phyloP scores from a whole-genome alignment of 2,888 invertebrate species.

The Xylota sylvarum region DNA sequence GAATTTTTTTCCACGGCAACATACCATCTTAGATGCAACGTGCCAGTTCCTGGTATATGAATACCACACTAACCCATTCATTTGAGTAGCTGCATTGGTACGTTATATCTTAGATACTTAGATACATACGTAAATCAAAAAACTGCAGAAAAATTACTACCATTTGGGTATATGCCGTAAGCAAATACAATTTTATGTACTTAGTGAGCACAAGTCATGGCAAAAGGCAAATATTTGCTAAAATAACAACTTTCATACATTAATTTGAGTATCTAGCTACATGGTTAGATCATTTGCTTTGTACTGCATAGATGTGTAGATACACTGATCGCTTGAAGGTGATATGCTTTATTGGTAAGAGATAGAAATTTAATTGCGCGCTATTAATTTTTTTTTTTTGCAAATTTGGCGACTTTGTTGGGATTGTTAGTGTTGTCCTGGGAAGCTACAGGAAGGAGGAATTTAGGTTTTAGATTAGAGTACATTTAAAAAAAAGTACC shows the following conservation, averaged over 20 bases:
- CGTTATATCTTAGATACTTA: not conserved
- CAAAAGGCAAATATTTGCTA: not conserved
- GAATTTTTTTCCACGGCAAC: no score
- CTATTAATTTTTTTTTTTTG: no score
- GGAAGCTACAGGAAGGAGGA: no score
- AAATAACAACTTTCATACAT: not conserved
- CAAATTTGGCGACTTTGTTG: no score
- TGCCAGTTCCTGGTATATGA: no score
- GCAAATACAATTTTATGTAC: not conserved
- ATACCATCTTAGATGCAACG: no score
- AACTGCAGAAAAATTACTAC: not conserved
- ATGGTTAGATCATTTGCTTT: conserved; percentile 5
- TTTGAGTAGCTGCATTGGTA: not conserved
- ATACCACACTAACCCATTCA: no score
- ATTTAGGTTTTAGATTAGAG: no score
- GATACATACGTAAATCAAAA: no score
- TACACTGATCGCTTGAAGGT: not conserved
- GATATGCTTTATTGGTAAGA: not conserved
- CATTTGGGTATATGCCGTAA: not conserved
- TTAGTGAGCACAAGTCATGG: not conserved
- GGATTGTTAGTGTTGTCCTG: no score
- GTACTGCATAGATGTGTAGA: not conserved
- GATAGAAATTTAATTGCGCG: no score
- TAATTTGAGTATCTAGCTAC: not conserved
- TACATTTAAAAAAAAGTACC: no score